Base-by-base conservation (phyloP, 2,888 invertebrate species). In the Ophion costatus region DNA sequence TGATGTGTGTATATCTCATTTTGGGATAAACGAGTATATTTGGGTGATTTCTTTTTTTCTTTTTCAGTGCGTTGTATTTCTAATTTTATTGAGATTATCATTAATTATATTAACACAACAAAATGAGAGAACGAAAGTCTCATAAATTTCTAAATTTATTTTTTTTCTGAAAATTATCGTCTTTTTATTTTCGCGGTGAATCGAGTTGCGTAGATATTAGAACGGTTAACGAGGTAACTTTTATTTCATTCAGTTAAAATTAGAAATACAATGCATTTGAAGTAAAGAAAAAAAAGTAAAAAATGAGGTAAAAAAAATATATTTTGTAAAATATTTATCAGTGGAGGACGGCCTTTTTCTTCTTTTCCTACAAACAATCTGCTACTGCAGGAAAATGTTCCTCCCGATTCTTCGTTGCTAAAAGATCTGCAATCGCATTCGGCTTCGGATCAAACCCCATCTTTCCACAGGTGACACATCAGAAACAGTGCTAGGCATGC, bases 21-120 rank as follows among this genome's bases (percentile, higher is more conserved):
- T 42, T 67, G 38, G 42, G 66, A 42, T 64, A 33, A 64, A 17
- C 64, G 33, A 64, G 64, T n/a, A 64, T 64, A 66, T 38, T 66
- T 66, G 17, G 38, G 66, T 38, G 66, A 38, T 38, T n/a, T 38
- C 2, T 17, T 66, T 66, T 29, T 14, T 9, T 63, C 11, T 29
- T 63, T 29, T 63, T 24, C 11, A 24, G 20, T 6, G n/a, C 11
- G n/a, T n/a, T 22, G 7, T 33, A 4, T 66, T 56, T 14, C 29
- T 63, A 38, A 33, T 33, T 38, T 66, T 38, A 10, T 63, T 63
- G 63, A 33, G 63, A 11, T 63, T 29, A 29, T 29, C 29, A 63
- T 29, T 24, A 63, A 63, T 24, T 63, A 29, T 63, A 17, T 63
- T 63, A 17, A 63, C 24, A 17, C 14, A 63, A 63, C 63, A 63